Base-by-base conservation (phyloP, 2,888 invertebrate species). In the Operophtera brumata region DNA sequence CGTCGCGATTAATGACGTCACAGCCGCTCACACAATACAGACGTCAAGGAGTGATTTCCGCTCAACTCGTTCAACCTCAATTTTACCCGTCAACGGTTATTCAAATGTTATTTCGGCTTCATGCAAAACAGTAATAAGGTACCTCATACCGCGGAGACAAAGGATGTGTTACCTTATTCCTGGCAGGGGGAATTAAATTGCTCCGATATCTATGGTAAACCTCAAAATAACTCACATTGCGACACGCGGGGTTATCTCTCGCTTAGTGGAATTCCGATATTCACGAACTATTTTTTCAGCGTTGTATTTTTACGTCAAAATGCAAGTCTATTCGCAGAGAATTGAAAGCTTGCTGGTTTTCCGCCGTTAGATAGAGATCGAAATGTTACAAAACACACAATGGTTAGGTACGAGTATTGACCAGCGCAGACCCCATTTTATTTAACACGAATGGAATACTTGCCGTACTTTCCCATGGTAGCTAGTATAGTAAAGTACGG, bases 1-100 rank as follows among this genome's bases (percentile, higher is more conserved):
- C 61, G 54, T 47, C 51, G 55, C 67, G 70, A 70, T 70, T 71
- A 68, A 75, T 70, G 69, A 64, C 64, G 61, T 54, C 54, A 62
- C 65, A 62, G 60, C 59, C 52, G 47, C 61, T 57, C n/a, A 54
- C 61, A 60, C 62, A 65, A 65, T 59, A 64, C 54, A 57, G 52
- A 59, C 55, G 49, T 41, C 41, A 55, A 46, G 46, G 46, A 46
- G 54, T 59, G 45, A 52, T 54, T 59, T 57, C 46, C 49, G 47
- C 28, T 26, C 11, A 57, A 59, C 47, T 39, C 44, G 35, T 48
- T 55, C 46, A 20, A 62, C 45, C 46, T 53, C 60, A 63, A 62
- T 65, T 63, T 63, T 42, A 61, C 55, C 47, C 50, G 45, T 63
- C 64, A 58, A 53, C 46, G 41, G 44, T 60, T 59, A 62, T 55